Evolutionary conservation across 2,797 vertebrate genomes (phyloP).

Genomic region (Manis javanica): DNA sequence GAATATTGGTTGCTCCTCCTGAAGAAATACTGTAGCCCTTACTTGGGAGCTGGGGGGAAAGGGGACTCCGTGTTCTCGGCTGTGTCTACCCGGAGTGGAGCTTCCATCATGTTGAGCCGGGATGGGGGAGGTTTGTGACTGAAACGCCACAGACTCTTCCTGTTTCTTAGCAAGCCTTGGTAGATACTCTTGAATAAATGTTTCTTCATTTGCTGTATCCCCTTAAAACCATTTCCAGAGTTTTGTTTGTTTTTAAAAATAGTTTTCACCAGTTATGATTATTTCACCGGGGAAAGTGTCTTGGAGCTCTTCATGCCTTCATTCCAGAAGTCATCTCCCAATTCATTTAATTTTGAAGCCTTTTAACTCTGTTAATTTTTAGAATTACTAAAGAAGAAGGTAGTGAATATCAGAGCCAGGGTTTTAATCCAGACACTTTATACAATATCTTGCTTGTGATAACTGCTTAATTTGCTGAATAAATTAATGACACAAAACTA

Average conservation of each 20-base stretch:
- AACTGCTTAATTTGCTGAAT: constrained; percentile 29
- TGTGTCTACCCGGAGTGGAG: not conserved
- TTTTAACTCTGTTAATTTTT: constrained; percentile 29
- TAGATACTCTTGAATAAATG: not conserved
- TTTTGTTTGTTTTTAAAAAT: not conserved
- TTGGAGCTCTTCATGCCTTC: not conserved
- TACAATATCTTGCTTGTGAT: not conserved
- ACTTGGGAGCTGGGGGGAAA: not conserved
- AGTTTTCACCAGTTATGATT: not conserved
- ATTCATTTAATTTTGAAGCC: not conserved
- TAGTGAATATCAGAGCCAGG: constrained; percentile 8
- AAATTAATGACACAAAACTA: constrained; percentile 36
- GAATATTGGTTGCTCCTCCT: not conserved
- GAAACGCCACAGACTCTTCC: not conserved
- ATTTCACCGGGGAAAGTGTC: not conserved
- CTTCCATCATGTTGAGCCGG: not conserved
- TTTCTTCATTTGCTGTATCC: not conserved
- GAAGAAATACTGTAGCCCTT: not conserved
- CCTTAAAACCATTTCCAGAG: not conserved
- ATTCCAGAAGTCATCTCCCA: not conserved
- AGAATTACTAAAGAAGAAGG: not conserved
- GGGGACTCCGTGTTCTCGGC: not conserved
- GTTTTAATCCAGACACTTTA: constrained; percentile 6
- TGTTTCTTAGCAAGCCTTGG: not conserved
- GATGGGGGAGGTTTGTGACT: not conserved